Evolutionary conservation across 2,888 invertebrate species (phyloP).

Genomic region (Drosophila buzzatii): DNA sequence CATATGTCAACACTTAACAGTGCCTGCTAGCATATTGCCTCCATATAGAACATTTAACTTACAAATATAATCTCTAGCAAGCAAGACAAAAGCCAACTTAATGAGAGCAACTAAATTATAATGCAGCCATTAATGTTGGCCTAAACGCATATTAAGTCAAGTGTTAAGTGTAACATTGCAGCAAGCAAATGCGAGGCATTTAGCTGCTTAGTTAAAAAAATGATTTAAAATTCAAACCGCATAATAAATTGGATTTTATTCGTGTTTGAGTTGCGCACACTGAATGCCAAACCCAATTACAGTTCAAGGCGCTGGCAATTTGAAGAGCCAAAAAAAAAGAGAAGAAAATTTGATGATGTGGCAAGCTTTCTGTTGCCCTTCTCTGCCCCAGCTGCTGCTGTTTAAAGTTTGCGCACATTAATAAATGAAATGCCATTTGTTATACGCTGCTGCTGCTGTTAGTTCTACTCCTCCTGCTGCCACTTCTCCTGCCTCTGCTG

Average conservation of each 20-base stretch:
- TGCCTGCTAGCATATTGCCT: neutral
- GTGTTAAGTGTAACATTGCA: neutral
- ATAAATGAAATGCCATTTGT: conserved; percentile 48
- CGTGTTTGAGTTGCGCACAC: conserved; percentile 1
- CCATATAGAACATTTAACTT: neutral
- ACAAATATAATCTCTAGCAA: neutral
- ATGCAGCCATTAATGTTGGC: neutral
- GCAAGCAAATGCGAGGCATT: neutral
- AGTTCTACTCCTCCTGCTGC: conserved; percentile 9
- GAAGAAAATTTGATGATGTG: neutral
- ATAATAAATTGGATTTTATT: neutral
- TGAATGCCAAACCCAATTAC: conserved; percentile 27
- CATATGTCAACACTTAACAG: neutral
- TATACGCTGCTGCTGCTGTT: conserved; percentile 12
- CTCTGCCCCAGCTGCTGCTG: conserved; percentile 18
- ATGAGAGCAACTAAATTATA: neutral
- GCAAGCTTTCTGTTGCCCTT: conserved; percentile 6
- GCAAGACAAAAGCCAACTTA: neutral
- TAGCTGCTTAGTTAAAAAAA: neutral
- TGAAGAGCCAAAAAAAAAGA: neutral
- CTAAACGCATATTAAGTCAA: neutral
- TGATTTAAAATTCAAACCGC: neutral
- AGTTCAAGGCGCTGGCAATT: conserved; percentile 23
- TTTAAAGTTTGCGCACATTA: conserved; percentile 19
- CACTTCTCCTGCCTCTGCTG: conserved; percentile 10